These are phyloP conservation scores for Callopanchax toddi DNA, from an alignment of 2,113 vertebrate species.

Conservation along the genomic window DNA sequence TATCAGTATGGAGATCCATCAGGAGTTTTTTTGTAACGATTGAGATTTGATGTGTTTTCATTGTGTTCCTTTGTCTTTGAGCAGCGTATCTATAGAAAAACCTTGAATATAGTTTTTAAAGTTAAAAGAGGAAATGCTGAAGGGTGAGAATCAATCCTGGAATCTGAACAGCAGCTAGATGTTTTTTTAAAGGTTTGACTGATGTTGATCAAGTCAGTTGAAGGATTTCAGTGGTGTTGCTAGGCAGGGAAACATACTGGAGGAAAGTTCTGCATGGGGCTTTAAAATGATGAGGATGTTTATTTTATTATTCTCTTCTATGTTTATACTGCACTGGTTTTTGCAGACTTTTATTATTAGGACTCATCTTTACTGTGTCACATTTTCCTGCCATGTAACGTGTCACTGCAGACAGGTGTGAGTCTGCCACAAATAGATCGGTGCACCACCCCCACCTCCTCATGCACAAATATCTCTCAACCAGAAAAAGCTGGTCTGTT, in stretches of 20 bases:
- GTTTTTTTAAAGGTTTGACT: constrained; percentile 14
- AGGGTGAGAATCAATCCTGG: no score
- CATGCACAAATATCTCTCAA: no score
- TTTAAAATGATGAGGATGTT: constrained; percentile 10
- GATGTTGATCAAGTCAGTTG: constrained; percentile 15
- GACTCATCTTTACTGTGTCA: not conserved
- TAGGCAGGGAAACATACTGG: constrained; percentile 5
- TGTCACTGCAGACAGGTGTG: constrained; percentile 57
- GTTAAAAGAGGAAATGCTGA: no score
- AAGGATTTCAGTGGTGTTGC: constrained; percentile 37
- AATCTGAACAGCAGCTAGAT: constrained; percentile 9
- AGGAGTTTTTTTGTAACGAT: no score
- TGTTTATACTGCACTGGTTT: no score
- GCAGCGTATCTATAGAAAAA: no score
- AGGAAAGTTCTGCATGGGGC: constrained; percentile 12
- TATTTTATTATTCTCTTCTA: no score
- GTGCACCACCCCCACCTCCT: constrained; percentile 2
- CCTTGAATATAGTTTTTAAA: no score
- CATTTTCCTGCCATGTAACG: constrained; percentile 10
- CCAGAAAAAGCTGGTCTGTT: constrained; percentile 35
- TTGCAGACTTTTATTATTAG: no score
- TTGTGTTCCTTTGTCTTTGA: no score
- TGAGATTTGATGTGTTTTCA: no score
- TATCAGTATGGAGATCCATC: no score
- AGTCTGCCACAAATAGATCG: constrained; percentile 61